Conservation (phyloP, 2,888 invertebrate species). For the Blastobasis adustella region DNA sequence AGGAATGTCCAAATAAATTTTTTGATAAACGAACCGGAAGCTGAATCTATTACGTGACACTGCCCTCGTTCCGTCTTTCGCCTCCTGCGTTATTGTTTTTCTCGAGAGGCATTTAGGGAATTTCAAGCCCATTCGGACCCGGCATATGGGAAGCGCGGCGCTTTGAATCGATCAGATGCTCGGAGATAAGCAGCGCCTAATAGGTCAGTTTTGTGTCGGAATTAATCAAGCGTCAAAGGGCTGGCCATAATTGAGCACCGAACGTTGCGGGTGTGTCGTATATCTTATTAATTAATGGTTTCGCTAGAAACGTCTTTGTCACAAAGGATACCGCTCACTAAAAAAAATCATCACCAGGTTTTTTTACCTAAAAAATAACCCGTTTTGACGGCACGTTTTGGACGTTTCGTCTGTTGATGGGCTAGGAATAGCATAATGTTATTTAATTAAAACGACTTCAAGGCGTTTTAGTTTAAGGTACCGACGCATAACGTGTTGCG, state of each 20-base stretch:
- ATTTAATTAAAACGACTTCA: conserved; percentile 9
- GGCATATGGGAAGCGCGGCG: conserved; percentile 63
- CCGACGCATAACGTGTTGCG: conserved; percentile 27
- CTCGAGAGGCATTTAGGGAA: conserved; percentile 52
- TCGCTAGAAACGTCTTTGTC: conserved; percentile 60
- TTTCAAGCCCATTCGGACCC: conserved; percentile 50
- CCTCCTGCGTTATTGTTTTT: conserved; percentile 65
- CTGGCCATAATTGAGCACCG: conserved; percentile 59
- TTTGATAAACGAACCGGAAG: conserved; percentile 72
- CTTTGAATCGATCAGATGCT: conserved; percentile 69
- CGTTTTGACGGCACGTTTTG: conserved; percentile 14
- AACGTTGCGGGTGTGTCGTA: conserved; percentile 60
- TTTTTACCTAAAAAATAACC: conserved; percentile 10
- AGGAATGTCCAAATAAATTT: conserved; percentile 70
- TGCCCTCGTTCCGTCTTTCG: conserved; percentile 54
- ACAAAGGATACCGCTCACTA: conserved; percentile 57
- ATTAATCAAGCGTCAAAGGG: conserved; percentile 72
- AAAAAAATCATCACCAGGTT: conserved; percentile 26
- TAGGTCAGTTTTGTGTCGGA: conserved; percentile 70
- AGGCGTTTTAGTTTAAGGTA: too few species aligned
- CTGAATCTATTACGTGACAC: conserved; percentile 66
- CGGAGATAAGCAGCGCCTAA: conserved; percentile 55
- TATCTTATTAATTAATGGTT: conserved; percentile 72
- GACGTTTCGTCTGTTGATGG: conserved; percentile 4
- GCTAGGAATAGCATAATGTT: conserved; percentile 14